Conservation (phyloP, 2,888 invertebrate genomes). For the Panzeria rudis region DNA sequence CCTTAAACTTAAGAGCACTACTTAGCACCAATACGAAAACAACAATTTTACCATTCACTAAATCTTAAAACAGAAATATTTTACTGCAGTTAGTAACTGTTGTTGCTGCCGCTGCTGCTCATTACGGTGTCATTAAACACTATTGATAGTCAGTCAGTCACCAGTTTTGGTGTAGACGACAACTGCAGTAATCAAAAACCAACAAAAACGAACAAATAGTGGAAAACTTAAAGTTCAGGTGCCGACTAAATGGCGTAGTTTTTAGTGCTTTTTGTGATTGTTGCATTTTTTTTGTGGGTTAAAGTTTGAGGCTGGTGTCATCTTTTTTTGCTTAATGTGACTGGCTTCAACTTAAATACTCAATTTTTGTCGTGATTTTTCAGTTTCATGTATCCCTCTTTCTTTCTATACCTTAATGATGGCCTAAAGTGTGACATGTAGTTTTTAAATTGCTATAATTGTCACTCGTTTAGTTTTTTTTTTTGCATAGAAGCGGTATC, state of each 20-base stretch:
- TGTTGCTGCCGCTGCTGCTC: slow-evolving; percentile 58
- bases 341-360: slow-evolving; percentile 54
- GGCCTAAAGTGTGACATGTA: slow-evolving; percentile 61
- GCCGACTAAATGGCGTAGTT: slow-evolving; percentile 59
- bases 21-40: slow-evolving; percentile 39
- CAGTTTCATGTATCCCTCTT: slow-evolving; percentile 24
- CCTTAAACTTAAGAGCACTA: slow-evolving; percentile 55
- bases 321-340: slow-evolving; percentile 61
- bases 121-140: slow-evolving; percentile 73
- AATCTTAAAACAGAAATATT: slow-evolving; percentile 39
- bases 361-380: slow-evolving; percentile 67
- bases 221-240: slow-evolving; percentile 68
- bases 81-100: slow-evolving; percentile 46
- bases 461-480: slow-evolving; percentile 45
- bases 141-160: slow-evolving; percentile 60
- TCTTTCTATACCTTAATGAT: slow-evolving; percentile 57
- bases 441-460: slow-evolving; percentile 68
- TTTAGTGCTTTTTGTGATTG: slow-evolving; percentile 4
- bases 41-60: slow-evolving; percentile 49
- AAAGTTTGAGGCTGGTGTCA: slow-evolving; percentile 71
- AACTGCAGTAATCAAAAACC: slow-evolving; percentile 4
- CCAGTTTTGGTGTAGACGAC: slow-evolving; percentile 8
- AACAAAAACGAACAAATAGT: neutral
- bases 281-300: slow-evolving; percentile 64
- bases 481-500: neutral